Evolutionary conservation across 2,797 vertebrate species (phyloP).

Genomic region (Danio choprae): DNA sequence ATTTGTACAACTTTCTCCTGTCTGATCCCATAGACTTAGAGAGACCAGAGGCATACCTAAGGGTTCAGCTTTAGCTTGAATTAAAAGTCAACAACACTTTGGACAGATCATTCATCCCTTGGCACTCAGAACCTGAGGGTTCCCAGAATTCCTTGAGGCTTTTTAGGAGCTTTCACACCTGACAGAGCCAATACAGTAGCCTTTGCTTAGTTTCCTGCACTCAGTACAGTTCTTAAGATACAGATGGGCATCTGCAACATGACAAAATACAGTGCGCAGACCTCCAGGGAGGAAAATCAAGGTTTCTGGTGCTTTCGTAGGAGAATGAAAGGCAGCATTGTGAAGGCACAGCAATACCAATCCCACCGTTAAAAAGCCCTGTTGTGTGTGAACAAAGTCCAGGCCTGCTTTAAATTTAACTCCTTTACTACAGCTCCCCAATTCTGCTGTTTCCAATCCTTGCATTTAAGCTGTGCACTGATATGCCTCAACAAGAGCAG

Average conservation of each 20-base stretch:
- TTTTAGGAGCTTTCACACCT: background rate
- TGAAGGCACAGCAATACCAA: conserved; percentile 37
- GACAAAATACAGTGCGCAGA: conserved; percentile 63
- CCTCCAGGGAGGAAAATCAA: conserved; percentile 34
- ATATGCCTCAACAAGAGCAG: background rate
- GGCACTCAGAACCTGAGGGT: background rate
- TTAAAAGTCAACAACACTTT: background rate
- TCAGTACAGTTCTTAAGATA: conserved; percentile 54
- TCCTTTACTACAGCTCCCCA: conserved; percentile 53
- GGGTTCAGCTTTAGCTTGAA: background rate
- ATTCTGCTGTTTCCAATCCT: conserved; percentile 18
- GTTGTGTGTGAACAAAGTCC: conserved; percentile 63
- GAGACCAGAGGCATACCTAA: background rate
- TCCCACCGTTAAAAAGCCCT: conserved; percentile 39
- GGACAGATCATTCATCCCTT: conserved; percentile 8
- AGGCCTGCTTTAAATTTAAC: conserved; percentile 66
- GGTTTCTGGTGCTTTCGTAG: background rate
- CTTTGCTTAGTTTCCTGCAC: conserved; percentile 35
- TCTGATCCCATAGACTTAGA: background rate
- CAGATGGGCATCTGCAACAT: conserved; percentile 60
- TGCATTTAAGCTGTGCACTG: conserved; percentile 4
- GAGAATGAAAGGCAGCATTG: conserved; percentile 52
- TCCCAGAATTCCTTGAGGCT: conserved; percentile 1
- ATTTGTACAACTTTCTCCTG: background rate
- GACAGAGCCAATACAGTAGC: conserved; percentile 26